Base-by-base conservation (phyloP, 2,888 invertebrate genomes). In the Girardia tigrina region DNA sequence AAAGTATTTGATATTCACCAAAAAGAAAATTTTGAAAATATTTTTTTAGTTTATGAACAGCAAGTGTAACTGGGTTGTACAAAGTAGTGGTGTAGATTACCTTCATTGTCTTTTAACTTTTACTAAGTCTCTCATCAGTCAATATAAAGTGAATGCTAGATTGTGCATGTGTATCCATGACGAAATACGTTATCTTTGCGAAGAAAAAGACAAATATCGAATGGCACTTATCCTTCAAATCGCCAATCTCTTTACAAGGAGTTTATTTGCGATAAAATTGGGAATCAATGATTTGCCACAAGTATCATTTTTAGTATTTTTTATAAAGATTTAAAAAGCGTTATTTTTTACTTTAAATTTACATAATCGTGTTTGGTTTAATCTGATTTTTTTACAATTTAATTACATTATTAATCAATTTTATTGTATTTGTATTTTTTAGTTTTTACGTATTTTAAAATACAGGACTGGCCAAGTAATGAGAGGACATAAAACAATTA, bases 71-170 rank as follows among this genome's bases (percentile, higher is more conserved):
- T 85, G 86, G 86, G 85, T 86, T 26, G 97, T 98, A 28, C 98
- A 98, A 87, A 95, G 94, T 84, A 95, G 95, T 0, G 98, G 97
- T 27, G 98, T 97, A 0, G 98, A 98, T 86, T 98, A 93, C 85
- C 87, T 98, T 70, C 98, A 98, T 84, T 87, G 97, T 78, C 92
- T 98, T 90, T 85, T 98, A 42, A 92, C 90, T 4, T 89, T 89
- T 80, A 94, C 97, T 94, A 87, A 89, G 29, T 94, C 94, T 89
- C 87, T 94, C 0, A 89, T 92, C 82, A 88, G 69, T 16, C 82
- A 85, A 77, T 87, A 85, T 79, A 78, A 84, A 42, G 87, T 88
- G 75, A 80, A 85, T 75, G 90, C 90, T 0, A 88, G 94, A 20
- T 97, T 97, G 84, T 91, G 91, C 79, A 87, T 99, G 72, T 94